Evolutionary conservation across 1,140 invertebrate genomes (phyloP), one percentile per base, ranked within the genome.

Genomic region (Ectropis grisescens): DNA sequence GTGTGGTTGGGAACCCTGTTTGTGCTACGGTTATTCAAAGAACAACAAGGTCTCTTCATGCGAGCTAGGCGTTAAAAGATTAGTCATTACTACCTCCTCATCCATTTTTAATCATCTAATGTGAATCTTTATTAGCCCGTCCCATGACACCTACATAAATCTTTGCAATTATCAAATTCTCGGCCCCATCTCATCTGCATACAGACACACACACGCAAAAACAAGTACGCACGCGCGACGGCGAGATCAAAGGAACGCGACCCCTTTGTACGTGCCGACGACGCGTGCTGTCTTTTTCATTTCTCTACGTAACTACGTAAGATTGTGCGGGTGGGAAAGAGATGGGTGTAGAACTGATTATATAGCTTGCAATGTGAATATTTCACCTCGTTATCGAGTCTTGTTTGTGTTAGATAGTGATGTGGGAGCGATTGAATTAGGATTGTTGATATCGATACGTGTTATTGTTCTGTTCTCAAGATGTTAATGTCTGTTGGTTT

Each of bases 161-260:
- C 76, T 74, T 76, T 55, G 69, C 76, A 81, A 78, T 81, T 81
- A 81, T 78, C 72, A 81, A 81, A 81, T 78, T 81, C 76, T 75
- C 62, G 45, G 58, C 49, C 52, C 40, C 43, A 52, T 59, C 74
- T 75, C 70, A 80, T 81, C 72, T 80, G 70, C 75, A 81, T 81
- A 76, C 59, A 68, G 57, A 51, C 65, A 67, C 66, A 71, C 38
- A 54, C 53, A 53, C 39, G 47, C 49, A 66, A 40, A 51, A 40
- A 29, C 40, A 33, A 41, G 56, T 65, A 74, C 72, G 70, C 70
- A 78, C 72, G 72, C 71, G 68, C 68, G 58, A 55, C 72, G 70
- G 68, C 54, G 41, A 75, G 59, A 78, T 81, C 76, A 81, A 81
- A 81, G 70, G 66, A 64, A 41, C 51, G 52, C 72, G 70, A 78